Percentiles rank a stretch among this genome's conserved stretches.
phyloP scores from a whole-genome alignment of 1,140 invertebrate genomes.

The Hermatobates lingyangjiaoensis region DNA sequence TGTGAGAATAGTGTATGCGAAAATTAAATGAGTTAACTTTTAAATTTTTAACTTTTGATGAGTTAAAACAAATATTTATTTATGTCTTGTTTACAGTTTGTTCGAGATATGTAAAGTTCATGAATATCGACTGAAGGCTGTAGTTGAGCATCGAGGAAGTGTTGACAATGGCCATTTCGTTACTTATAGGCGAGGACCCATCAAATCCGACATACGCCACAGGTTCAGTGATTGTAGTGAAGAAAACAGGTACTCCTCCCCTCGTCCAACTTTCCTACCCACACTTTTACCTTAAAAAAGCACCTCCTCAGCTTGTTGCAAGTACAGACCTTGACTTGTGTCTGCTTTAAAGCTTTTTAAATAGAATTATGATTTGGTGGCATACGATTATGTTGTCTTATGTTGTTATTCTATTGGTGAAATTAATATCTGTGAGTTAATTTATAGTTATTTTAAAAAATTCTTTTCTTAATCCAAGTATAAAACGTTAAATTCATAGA shows the following conservation, averaged over 20 bases:
- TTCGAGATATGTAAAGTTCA: too few relatives aligned
- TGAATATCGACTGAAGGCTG: constrained; percentile 58
- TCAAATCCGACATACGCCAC: constrained; percentile 15
- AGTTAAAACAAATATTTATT: too few relatives aligned
- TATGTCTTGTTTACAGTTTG: too few relatives aligned
- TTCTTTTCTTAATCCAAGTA: too few relatives aligned
- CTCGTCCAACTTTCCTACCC: neutral
- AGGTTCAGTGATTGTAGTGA: constrained; percentile 17
- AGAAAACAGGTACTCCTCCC: neutral
- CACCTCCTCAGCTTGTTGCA: neutral
- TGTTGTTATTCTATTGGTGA: neutral
- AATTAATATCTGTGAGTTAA: too few relatives aligned
- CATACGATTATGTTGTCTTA: neutral
- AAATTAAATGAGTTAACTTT: too few relatives aligned
- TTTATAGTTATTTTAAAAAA: too few relatives aligned
- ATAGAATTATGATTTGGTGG: neutral
- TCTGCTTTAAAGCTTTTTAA: neutral
- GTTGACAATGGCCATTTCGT: constrained; percentile 79
- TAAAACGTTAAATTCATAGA: too few relatives aligned
- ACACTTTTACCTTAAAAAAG: neutral
- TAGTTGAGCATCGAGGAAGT: constrained; percentile 76
- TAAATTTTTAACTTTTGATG: too few relatives aligned
- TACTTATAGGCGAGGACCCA: constrained; percentile 55
- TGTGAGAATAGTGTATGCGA: too few relatives aligned
- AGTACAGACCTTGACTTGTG: too few relatives aligned